phyloP scores from a whole-genome alignment of 2,888 invertebrate species.

The Eupithecia exiguata region DNA sequence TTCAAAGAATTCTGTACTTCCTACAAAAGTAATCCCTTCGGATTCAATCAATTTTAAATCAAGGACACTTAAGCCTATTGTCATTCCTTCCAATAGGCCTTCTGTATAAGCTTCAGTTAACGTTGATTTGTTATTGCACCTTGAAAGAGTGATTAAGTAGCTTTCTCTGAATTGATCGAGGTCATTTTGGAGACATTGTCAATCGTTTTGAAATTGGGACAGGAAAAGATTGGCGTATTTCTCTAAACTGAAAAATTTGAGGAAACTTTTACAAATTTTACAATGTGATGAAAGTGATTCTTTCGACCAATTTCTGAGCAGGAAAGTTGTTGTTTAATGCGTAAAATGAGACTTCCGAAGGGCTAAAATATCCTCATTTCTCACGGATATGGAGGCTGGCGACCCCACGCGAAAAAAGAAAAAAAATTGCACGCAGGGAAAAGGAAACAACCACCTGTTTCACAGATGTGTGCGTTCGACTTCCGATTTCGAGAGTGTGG shows the following conservation, averaged over 20 bases:
- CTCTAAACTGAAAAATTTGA: neutral
- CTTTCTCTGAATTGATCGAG: conserved; percentile 2
- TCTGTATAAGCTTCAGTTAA: conserved; percentile 7
- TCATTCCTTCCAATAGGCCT: conserved; percentile 7
- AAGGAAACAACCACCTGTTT: conserved; percentile 45
- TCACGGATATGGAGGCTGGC: conserved; percentile 34
- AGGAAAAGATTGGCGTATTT: neutral
- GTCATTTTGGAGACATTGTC: neutral
- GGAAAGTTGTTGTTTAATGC: neutral
- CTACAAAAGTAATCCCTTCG: neutral
- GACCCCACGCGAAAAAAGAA: conserved; percentile 22
- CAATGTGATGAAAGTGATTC: neutral
- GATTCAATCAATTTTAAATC: conserved; percentile 8
- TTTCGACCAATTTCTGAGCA: neutral
- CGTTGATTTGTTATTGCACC: conserved; percentile 12
- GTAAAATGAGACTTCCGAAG: neutral
- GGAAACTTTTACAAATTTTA: neutral
- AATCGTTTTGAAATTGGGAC: neutral
- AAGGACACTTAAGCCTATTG: conserved; percentile 10
- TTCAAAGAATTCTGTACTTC: neutral
- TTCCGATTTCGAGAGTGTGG: conserved; percentile 27
- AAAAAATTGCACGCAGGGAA: conserved; percentile 34
- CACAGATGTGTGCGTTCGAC: conserved; percentile 15
- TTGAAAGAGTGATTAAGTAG: neutral
- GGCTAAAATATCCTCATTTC: conserved; percentile 29